Conservation (phyloP, 2,113 vertebrate genomes). For the Hemibagrus wyckioides region DNA sequence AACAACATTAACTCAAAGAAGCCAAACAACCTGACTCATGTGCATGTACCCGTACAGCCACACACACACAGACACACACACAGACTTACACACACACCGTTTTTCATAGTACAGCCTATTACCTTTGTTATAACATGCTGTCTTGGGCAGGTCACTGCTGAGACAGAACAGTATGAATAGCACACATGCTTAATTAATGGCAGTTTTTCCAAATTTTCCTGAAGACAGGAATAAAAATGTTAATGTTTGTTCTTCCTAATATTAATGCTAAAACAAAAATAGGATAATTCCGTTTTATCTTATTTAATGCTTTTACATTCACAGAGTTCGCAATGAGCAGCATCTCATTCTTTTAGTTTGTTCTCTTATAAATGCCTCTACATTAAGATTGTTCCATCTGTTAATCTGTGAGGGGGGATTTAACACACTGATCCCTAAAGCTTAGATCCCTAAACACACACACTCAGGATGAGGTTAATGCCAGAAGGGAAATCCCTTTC, state of each 20-base stretch:
- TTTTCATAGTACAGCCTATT: background rate
- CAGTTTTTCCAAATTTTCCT: background rate
- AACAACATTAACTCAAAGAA: background rate
- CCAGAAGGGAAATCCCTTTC: background rate
- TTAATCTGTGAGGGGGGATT: background rate
- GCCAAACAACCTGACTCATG: background rate
- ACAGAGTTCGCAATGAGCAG: background rate
- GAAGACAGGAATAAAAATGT: background rate
- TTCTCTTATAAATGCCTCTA: constrained; percentile 15
- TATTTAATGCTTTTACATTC: background rate
- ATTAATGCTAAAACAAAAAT: background rate
- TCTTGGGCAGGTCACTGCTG: background rate
- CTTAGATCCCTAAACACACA: constrained; percentile 22
- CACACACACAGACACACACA: background rate
- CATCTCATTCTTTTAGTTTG: background rate
- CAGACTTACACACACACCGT: background rate
- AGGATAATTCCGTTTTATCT: background rate
- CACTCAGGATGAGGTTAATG: constrained; percentile 2
- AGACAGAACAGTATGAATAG: background rate
- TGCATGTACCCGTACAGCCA: background rate
- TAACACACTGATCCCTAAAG: constrained; percentile 6
- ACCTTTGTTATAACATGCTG: background rate
- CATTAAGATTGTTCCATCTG: constrained; percentile 29
- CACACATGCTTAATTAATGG: background rate
- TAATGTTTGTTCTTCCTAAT: background rate